Conservation (phyloP, 2,797 vertebrate genomes). For the Eulemur coronatus region DNA sequence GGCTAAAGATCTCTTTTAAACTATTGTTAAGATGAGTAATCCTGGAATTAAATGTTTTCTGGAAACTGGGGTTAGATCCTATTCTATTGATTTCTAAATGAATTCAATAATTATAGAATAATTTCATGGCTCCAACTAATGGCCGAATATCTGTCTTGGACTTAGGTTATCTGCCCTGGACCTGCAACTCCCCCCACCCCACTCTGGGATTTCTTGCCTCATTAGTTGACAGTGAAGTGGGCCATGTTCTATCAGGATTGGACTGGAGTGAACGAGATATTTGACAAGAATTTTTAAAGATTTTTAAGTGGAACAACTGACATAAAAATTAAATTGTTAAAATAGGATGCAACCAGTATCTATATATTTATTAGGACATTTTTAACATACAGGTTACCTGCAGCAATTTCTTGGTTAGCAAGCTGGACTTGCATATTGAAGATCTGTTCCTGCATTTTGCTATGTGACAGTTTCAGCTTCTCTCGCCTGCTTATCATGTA, state of each 20-base stretch:
- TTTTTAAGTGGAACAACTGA: conserved; percentile 22
- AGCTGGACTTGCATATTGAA: conserved; percentile 96
- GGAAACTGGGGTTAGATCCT: not conserved
- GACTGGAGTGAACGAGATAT: conserved; percentile 38
- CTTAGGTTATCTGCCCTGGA: not conserved
- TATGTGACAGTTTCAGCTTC: conserved; percentile 96
- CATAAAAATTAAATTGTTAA: conserved; percentile 42
- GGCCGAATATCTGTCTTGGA: not conserved
- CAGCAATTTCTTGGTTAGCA: conserved; percentile 92
- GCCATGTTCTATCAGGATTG: not conserved
- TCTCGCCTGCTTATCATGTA: conserved; percentile 99
- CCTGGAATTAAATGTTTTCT: conserved; percentile 45
- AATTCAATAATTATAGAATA: conserved; percentile 40
- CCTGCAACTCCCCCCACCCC: not conserved
- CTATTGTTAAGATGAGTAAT: conserved; percentile 8
- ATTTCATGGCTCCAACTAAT: conserved; percentile 15
- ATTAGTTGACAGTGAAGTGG: conserved; percentile 10
- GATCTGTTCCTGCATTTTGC: conserved; percentile 97
- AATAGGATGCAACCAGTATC: not conserved
- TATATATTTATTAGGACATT: conserved; percentile 26
- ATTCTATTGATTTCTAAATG: conserved; percentile 37
- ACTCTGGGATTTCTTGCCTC: conserved; percentile 13
- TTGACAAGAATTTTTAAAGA: conserved; percentile 35
- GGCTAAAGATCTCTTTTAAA: conserved; percentile 42
- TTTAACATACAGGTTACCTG: conserved; percentile 87